Evolutionary conservation across 1,140 invertebrate genomes (phyloP), one percentile per base, ranked within the genome.

Genomic region (Battus philenor): DNA sequence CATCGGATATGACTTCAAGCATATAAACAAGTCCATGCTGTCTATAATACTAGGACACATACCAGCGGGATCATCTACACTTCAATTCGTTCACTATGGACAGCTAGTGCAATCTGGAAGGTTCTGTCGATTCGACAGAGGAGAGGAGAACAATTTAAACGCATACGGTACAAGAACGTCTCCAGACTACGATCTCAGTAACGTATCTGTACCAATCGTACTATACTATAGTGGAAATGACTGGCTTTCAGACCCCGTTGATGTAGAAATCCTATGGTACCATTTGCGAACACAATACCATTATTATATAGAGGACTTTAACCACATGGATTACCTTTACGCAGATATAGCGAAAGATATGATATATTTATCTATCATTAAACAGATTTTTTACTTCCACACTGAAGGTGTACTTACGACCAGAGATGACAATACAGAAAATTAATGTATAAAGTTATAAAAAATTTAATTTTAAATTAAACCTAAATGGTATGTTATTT

Each of bases 11-110:
- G 86, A 86, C 51, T 50, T 54, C 0, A 80, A 81, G 1, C 81
- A 89, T 47, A 68, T 89, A 11, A 84, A 89, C 17, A 75, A 53
- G 24, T 79, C 77, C 52, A 67, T 93, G 59, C 54, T 93, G 4
- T 88, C 92, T 0, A 89, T 95, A 0, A 92, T 96, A 52, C 81
- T 92, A 11, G 89, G 89, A 0, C 93, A 96, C 61, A 88, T 90
- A n/a, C 94, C 95, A 1, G 91, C 93, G 2, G 93, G 93, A 3
- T 90, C 93, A 0, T 94, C 93, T 0, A 90, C 90, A 34, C 89
- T 91, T 57, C 93, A 95, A 63, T 76, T 96, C n/a, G 82, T 94
- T 11, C 93, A 94, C 60, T 93, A 88, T 53, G 90, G 88, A 0
- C 93, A 92, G 59, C 77, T 90, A 11, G 88, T 87, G 7, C 71